Conservation (phyloP, 2,888 invertebrate species). For the Aporophyla lueneburgensis region DNA sequence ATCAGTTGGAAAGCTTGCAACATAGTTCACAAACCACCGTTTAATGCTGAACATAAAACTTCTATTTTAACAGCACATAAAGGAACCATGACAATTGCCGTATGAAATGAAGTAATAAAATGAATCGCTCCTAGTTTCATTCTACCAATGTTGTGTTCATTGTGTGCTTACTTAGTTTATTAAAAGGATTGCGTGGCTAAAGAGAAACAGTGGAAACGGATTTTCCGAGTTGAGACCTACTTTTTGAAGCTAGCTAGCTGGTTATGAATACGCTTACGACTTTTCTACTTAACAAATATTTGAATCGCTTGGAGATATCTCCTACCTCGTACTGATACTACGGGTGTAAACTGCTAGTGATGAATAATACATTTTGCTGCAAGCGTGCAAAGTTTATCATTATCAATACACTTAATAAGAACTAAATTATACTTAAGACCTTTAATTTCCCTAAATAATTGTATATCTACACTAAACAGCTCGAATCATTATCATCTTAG, state of each 20-base stretch:
- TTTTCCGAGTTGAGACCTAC: neutral
- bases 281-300: neutral
- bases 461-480: neutral
- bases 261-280: neutral
- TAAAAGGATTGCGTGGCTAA: slow-evolving; percentile 26
- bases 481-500: neutral
- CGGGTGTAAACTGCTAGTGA: neutral
- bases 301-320: neutral
- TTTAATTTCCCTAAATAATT: neutral
- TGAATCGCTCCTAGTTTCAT: slow-evolving; percentile 52
- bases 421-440: neutral
- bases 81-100: slow-evolving; percentile 55
- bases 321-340: neutral
- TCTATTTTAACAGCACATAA: slow-evolving; percentile 61
- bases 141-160: slow-evolving; percentile 41
- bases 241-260: neutral
- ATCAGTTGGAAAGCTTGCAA: slow-evolving; percentile 59
- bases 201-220: neutral
- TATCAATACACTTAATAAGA: too few species aligned
- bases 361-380: neutral
- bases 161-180: slow-evolving; percentile 49
- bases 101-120: slow-evolving; percentile 58
- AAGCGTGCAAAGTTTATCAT: neutral
- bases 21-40: slow-evolving; percentile 59
- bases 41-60: slow-evolving; percentile 58